Percentiles rank a stretch among this genome's conserved stretches.
Evolutionary conservation across 2,113 vertebrate genomes (phyloP).

Genomic region (Garra rufa): DNA sequence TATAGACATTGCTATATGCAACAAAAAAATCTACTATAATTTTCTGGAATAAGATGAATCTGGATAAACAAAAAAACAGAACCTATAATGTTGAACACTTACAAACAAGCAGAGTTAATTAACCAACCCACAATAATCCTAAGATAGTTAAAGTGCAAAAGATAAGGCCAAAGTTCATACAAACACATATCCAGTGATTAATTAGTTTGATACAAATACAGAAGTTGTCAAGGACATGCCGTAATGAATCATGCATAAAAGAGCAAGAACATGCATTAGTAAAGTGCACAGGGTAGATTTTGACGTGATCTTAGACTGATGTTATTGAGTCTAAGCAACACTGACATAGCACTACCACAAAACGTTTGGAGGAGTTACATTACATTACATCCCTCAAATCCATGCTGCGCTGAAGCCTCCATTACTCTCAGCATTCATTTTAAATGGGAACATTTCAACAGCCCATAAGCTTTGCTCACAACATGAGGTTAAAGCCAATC

Average conservation of each 20-base stretch:
- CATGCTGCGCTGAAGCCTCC: background rate
- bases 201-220: background rate
- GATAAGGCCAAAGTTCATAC: background rate
- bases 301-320: background rate
- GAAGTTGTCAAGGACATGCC: background rate
- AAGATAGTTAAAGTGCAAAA: background rate
- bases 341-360: background rate
- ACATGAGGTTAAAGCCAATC: background rate
- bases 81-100: too few relatives aligned
- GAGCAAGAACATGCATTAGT: background rate
- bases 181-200: background rate
- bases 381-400: background rate
- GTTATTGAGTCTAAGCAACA: background rate
- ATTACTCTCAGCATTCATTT: background rate
- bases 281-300: background rate
- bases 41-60: background rate
- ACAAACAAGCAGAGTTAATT: background rate
- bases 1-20: background rate
- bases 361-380: background rate
- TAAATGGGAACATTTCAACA: background rate
- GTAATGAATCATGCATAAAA: background rate
- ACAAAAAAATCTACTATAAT: background rate
- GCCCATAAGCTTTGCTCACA: background rate
- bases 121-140: background rate
- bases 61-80: too few relatives aligned